Base-by-base conservation (phyloP, 1,140 invertebrate genomes). In the Tenebrio molitor region DNA sequence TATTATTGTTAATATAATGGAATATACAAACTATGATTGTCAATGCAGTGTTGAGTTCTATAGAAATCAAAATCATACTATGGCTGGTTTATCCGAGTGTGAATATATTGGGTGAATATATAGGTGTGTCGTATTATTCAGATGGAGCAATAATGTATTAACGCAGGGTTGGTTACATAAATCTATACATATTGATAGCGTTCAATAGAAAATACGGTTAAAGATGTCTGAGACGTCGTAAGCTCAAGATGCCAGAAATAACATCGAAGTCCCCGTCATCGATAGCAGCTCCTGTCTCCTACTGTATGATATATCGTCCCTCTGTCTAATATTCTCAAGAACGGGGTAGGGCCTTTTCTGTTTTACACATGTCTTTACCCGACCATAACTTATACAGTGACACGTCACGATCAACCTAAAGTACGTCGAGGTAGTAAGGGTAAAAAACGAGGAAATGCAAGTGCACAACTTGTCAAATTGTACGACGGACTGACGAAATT, bases 291-390 rank as follows among this genome's bases (percentile, higher is more conserved):
- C 23, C 62, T 75, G 67, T 68, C 67, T 72, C 69, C 53, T 62
- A 36, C 44, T 66, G 29, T 75, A 75, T 75, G 74, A 75, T 75
- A 71, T 75, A 75, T 75, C 29, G 74, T 46, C 58, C 39, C 69
- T 70, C 71, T 70, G 71, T 73, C 67, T 75, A 73, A 75, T 75
- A 75, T 75, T 65, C 74, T 73, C 74, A 62, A 33, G 71, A 69
- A 65, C 42, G 65, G 50, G 74, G 46, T 44, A 46, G 41, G 71
- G 65, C 74, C 68, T 66, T 68, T 67, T 58, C 67, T 73, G 67
- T 75, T 75, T 69, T 75, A 75, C 74, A 75, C 74, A 75, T 75
- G 74, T 75, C 74, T 73, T 75, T 75, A 73, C 71, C 67, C 71
- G 23, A 58, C 74, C 53, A 75, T 75, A 75, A 73, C 42, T 75